Evolutionary conservation across 64 coral and sea anemone species (phyloP).

Genomic region (Pachyseris speciosa): DNA sequence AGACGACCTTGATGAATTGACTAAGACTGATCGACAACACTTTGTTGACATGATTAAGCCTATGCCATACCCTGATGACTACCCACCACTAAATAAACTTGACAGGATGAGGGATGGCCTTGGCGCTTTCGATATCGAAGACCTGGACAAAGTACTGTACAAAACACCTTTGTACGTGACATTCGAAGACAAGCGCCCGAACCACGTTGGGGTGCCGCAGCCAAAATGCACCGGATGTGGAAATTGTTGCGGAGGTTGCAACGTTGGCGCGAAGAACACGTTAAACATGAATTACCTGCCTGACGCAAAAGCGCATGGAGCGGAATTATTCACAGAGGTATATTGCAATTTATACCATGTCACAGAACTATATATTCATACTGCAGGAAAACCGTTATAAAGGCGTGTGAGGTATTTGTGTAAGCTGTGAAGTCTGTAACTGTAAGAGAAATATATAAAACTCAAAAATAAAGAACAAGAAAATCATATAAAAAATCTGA

Average conservation of each 20-base stretch:
- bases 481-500: too few relatives aligned
- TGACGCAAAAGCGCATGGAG: slow-evolving; percentile 68
- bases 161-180: slow-evolving; percentile 47
- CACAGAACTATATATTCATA: too few relatives aligned
- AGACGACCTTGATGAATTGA: slow-evolving; percentile 7
- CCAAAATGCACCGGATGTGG: slow-evolving; percentile 64
- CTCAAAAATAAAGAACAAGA: too few relatives aligned
- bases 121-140: slow-evolving; percentile 52
- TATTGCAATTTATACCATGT: too few relatives aligned
- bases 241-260: slow-evolving; percentile 68
- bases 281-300: slow-evolving; percentile 74
- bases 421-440: too few relatives aligned
- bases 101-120: slow-evolving; percentile 51
- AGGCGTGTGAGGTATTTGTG: too few relatives aligned
- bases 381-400: too few relatives aligned
- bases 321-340: slow-evolving; percentile 66
- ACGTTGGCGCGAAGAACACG: slow-evolving; percentile 73
- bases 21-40: slow-evolving; percentile 11
- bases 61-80: slow-evolving; percentile 45
- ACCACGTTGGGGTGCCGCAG: slow-evolving; percentile 72
- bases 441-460: too few relatives aligned
- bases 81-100: slow-evolving; percentile 24
- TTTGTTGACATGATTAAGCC: slow-evolving; percentile 62
- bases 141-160: slow-evolving; percentile 34
- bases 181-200: slow-evolving; percentile 44